Percentiles rank a stretch among this genome's conserved stretches.
These are phyloP conservation scores for Drosophila crucigera DNA, from an alignment of 2,888 invertebrate species.

Conservation along the genomic window DNA sequence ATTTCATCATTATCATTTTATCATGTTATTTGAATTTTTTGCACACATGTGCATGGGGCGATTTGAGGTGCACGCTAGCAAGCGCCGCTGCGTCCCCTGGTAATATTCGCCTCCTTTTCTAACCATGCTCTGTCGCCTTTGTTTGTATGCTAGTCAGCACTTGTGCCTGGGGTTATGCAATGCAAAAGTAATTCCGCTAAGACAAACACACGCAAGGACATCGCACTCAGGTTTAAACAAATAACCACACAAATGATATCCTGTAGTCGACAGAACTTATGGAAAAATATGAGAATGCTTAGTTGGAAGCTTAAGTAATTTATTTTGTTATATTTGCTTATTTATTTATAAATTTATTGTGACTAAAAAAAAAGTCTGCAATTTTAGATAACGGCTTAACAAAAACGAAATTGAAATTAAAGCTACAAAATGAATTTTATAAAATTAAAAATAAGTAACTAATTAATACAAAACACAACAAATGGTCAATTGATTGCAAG, in stretches of 20 bases:
- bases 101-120: not conserved
- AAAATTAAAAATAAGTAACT: not conserved
- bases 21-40: constrained; percentile 73
- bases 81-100: not conserved
- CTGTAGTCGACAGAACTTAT: constrained; percentile 9
- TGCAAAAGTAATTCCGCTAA: constrained; percentile 58
- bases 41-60: constrained; percentile 56
- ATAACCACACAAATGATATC: constrained; percentile 24
- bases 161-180: constrained; percentile 49
- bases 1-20: constrained; percentile 75
- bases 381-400: not conserved
- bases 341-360: not conserved
- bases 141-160: constrained; percentile 47
- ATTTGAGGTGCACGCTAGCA: constrained; percentile 30
- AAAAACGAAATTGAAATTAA: not conserved
- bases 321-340: no score
- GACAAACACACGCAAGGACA: constrained; percentile 45
- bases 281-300: no score
- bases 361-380: no score
- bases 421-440: not conserved
- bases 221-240: not conserved
- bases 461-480: not conserved
- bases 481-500: no score
- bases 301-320: not conserved
- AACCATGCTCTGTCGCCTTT: constrained; percentile 22